Evolutionary conservation across 2,797 vertebrate species (phyloP).

Genomic region (Coracias cyanogaster): DNA sequence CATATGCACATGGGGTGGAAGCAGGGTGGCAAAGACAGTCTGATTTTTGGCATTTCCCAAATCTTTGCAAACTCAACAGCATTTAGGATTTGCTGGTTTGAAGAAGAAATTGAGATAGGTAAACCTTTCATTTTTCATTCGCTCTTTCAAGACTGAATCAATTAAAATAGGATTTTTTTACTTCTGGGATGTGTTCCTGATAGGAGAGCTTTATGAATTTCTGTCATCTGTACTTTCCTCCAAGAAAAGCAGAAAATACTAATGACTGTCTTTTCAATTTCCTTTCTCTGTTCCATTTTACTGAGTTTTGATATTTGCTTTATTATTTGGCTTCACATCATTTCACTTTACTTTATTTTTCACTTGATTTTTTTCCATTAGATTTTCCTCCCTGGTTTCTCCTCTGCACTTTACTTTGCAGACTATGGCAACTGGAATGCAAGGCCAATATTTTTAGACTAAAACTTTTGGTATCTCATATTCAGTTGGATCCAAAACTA

Average conservation of each 20-base stretch:
- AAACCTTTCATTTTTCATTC: background rate
- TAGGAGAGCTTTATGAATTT: constrained; percentile 31
- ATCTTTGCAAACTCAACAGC: background rate
- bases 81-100: background rate
- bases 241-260: constrained; percentile 18
- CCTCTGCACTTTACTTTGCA: constrained; percentile 27
- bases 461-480: background rate
- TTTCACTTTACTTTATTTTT: constrained; percentile 29
- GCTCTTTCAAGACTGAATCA: constrained; percentile 9
- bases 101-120: background rate
- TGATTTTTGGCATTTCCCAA: background rate
- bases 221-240: background rate
- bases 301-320: constrained; percentile 45
- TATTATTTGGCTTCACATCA: background rate
- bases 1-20: fast-evolving
- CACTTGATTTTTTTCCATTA: background rate
- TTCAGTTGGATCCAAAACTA: background rate
- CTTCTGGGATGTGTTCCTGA: background rate
- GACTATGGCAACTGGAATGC: background rate
- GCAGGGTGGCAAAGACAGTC: background rate
- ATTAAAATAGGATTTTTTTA: constrained; percentile 8
- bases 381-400: constrained; percentile 1
- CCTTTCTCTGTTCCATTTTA: constrained; percentile 31
- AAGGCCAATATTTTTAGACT: background rate
- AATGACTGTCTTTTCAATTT: constrained; percentile 44